A percentile compares a stretch with the other conserved stretches of the same genome.
These are phyloP conservation scores for Danaus melanippus DNA, from an alignment of 1,140 invertebrate species.

Conservation along the genomic window DNA sequence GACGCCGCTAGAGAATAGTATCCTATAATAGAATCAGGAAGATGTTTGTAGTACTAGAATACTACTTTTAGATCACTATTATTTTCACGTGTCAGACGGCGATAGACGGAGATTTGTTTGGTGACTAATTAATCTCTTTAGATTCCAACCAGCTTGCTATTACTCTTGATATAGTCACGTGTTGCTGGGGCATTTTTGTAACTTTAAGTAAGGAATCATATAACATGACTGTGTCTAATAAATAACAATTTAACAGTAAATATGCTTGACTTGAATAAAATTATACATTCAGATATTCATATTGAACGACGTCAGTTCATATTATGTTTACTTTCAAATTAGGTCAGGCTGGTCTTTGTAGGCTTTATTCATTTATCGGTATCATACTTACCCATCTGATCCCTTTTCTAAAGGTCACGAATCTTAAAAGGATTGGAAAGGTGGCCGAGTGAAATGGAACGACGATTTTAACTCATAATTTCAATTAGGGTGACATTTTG, in stretches of 20 bases:
- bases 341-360: constrained; percentile 8
- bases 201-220: no score
- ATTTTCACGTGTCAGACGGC: constrained; percentile 19
- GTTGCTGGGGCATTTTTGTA: no score
- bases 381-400: constrained; percentile 26
- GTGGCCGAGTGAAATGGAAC: constrained; percentile 18
- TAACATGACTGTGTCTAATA: no score
- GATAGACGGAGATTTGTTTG: constrained; percentile 27
- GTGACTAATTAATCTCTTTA: constrained; percentile 26
- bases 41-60: constrained; percentile 17
- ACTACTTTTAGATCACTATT: constrained; percentile 17
- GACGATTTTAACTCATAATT: constrained; percentile 24
- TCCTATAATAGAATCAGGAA: constrained; percentile 28
- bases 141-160: constrained; percentile 9
- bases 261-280: no score
- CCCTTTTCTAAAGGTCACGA: constrained; percentile 24
- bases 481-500: constrained; percentile 17
- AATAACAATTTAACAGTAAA: no score
- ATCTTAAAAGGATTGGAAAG: constrained; percentile 24
- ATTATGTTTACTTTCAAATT: constrained; percentile 1
- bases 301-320: no score
- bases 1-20: constrained; percentile 10
- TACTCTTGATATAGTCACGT: no score
- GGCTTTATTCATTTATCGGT: constrained; percentile 31
- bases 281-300: no score